phyloP scores from a whole-genome alignment of 2,113 vertebrate species.

The Pachycephala philippinensis region DNA sequence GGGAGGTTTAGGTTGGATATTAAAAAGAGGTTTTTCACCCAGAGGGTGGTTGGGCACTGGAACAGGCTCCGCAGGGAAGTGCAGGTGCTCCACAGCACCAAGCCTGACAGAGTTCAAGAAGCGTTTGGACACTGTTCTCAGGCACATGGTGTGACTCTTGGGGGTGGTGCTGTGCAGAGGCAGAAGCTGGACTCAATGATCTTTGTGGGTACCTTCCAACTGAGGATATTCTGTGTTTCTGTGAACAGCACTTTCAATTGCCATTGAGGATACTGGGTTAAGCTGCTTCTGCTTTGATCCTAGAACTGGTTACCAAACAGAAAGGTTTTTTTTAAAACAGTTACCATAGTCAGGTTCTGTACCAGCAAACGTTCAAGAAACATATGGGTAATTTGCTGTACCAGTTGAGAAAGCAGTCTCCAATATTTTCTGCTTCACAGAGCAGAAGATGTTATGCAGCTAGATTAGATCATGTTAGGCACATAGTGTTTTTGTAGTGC shows the following conservation, averaged over 20 bases:
- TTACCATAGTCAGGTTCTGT: not conserved
- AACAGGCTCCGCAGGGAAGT: not conserved
- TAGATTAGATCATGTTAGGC: not conserved
- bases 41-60: too few species aligned
- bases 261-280: not conserved
- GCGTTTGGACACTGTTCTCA: accelerated
- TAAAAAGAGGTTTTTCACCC: not conserved
- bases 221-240: not conserved
- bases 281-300: not conserved
- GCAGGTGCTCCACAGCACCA: not conserved
- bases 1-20: not conserved
- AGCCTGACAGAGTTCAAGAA: not conserved
- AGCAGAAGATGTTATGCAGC: not conserved
- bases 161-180: not conserved
- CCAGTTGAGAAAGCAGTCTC: not conserved
- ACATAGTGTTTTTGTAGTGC: not conserved
- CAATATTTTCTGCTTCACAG: not conserved
- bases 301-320: not conserved
- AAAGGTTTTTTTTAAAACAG: not conserved
- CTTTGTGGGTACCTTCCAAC: not conserved
- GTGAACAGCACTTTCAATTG: not conserved
- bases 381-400: not conserved
- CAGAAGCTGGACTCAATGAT: not conserved
- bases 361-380: not conserved
- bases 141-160: not conserved